These are phyloP conservation scores for Neoascia interrupta DNA, from an alignment of 2,888 invertebrate species.

Conservation along the genomic window DNA sequence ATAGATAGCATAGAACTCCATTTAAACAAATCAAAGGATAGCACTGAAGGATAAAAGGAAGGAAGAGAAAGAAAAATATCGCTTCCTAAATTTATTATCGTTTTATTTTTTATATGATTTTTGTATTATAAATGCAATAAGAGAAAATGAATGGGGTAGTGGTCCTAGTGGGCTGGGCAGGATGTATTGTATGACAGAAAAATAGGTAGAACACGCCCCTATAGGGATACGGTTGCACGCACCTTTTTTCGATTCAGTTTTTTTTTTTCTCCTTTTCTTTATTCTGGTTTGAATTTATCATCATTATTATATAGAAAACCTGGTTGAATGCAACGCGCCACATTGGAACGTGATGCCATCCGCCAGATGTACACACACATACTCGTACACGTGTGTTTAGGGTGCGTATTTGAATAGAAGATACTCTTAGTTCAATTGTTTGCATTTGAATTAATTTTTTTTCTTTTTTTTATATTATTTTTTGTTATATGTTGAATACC, in stretches of 20 bases:
- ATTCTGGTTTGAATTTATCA: constrained; percentile 65
- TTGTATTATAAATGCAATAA: constrained; percentile 62
- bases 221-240: constrained; percentile 69
- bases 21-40: background rate
- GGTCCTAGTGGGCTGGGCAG: constrained; percentile 65
- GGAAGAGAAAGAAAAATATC: constrained; percentile 52
- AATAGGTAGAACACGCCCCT: constrained; percentile 68
- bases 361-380: constrained; percentile 64
- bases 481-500: background rate
- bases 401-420: constrained; percentile 25
- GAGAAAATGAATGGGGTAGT: constrained; percentile 67
- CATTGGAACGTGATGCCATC: constrained; percentile 68
- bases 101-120: constrained; percentile 64
- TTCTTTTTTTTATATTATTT: constrained; percentile 4
- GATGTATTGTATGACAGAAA: constrained; percentile 70
- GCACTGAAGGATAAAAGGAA: constrained; percentile 26
- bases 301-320: constrained; percentile 67
- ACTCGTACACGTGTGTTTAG: constrained; percentile 37
- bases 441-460: constrained; percentile 48
- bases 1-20: no score
- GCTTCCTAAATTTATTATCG: constrained; percentile 68
- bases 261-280: constrained; percentile 21
- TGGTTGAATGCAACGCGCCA: constrained; percentile 61
- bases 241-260: constrained; percentile 61
- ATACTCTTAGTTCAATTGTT: constrained; percentile 54